Evolutionary conservation across 1,140 invertebrate species (phyloP), one percentile per base, ranked within the genome.

Genomic region (Dolichoris vasculosae): DNA sequence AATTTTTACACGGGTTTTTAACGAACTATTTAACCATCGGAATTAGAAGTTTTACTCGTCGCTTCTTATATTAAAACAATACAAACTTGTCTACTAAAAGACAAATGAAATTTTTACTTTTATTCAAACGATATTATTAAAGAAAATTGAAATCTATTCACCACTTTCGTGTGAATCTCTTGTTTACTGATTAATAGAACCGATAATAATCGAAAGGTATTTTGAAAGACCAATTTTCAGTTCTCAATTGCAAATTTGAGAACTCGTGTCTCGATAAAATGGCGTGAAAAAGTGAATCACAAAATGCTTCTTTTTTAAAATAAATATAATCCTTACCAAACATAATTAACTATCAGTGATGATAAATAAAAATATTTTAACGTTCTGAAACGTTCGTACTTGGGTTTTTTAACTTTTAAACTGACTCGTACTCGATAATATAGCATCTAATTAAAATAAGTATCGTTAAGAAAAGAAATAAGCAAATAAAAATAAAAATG

Each of bases 71-170:
- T 79, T 40, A 40, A 79, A 84, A 51, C 23, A 51, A 67, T 32
- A 46, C 48, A n/a, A 85, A 63, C 75, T 73, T 64, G 78, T 85
- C 77, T 81, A 85, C 64, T 81, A 63, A 85, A 85, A 81, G 55
- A 73, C 78, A 81, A 64, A 46, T 30, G 64, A 77, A 64, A 4
- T 78, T 38, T 78, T 75, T 40, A 84, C 48, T 83, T 78, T 78
- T 73, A 38, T 79, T 78, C 51, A 1, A 83, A 20, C 76, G 73
- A 73, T 77, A 13, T 32, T 32, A 43, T 38, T 20, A 48, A 82
- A 51, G 15, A 69, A 48, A n/a, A 51, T 9, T 64, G 1, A 71
- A 51, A 83, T n/a, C 15, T 6, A 80, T 73, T 85, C 51, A 75
- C 78, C 64, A 85, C 77, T 73, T 85, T 81, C 67, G 67, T 77